Percentiles rank a stretch among this genome's conserved stretches.
phyloP scores from a whole-genome alignment of 2,888 invertebrate species.

The Orgyia antiqua region DNA sequence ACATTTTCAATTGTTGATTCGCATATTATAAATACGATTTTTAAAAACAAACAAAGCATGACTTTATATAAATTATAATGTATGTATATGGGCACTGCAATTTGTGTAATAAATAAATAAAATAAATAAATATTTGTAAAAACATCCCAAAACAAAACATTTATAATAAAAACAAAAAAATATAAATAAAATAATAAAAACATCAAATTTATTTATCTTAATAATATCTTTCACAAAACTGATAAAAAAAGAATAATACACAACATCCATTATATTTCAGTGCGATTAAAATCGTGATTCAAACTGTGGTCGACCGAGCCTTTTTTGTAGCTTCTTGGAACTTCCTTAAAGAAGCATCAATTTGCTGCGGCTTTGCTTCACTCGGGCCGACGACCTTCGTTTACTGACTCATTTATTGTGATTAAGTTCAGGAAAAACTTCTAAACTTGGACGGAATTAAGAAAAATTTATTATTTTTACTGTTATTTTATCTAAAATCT shows the following conservation, averaged over 20 bases:
- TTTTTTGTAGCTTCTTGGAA: slow-evolving; percentile 42
- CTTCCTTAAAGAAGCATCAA: slow-evolving; percentile 44
- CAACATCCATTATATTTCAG: slow-evolving; percentile 15
- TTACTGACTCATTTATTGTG: slow-evolving; percentile 40
- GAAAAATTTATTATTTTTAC: slow-evolving; percentile 13
- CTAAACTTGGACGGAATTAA: slow-evolving; percentile 19
- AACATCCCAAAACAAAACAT: no score
- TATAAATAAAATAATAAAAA: no score
- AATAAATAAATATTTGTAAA: no score
- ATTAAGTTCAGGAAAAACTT: slow-evolving; percentile 38
- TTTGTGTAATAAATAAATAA: no score
- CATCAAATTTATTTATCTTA: no score
- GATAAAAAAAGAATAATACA: slow-evolving; percentile 1
- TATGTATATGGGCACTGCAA: no score
- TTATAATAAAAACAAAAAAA: no score
- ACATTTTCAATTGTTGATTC: no score
- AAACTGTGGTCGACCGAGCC: slow-evolving; percentile 27
- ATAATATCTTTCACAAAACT: slow-evolving; percentile 13
- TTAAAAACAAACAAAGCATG: no score
- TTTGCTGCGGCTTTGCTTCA: slow-evolving; percentile 41
- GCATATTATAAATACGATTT: no score
- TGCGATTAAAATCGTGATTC: slow-evolving; percentile 36
- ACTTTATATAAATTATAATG: no score
- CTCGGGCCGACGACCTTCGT: slow-evolving; percentile 46
- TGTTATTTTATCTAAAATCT: neutral